Base-by-base conservation (phyloP, 2,113 vertebrate species). In the Poecilia latipinna region DNA sequence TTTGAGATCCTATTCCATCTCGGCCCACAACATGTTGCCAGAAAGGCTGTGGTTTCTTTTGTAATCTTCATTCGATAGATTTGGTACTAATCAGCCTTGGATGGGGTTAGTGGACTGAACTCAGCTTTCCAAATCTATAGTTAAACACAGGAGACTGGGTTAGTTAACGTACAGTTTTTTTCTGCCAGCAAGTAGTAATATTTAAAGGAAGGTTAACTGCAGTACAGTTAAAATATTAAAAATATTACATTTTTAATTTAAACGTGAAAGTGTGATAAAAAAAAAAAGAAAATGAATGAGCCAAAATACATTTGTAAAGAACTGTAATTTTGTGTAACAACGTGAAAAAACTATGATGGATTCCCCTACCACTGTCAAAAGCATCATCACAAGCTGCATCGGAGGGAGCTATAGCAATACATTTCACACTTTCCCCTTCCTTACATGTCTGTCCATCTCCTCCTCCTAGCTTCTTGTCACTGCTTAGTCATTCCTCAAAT, bases 251-350 rank as follows among this genome's bases (percentile, higher is more conserved):
- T 19, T 48, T 42, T 15, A 1, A 54, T 6, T 54, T 54, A 54
- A 2, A 3, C 11, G n/a, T 24, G 8, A 57, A n/a, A 57, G 8
- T n/a, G 22, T 57, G 48, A 54, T 54, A 24, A 44, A 51, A 51
- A 51, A 26, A 22, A 54, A 24, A 22, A 10, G 2, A 8, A n/a
- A 54, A 54, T 48, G 17, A 4, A 48, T 19, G 44, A 17, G 44
- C 17, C 44, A 6, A 48, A 48, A 48, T 76, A 39, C 63, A 51
- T 67, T 72, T 74, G 6, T 15, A 70, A 61, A 37, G 61, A 10
- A 65, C 74, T 82, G 85, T 90, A 64, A 90, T 84, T 85, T 85
- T 65, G 72, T 80, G 57, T 85, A 86, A 89, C 82, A 74, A 71
- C 72, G 65, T 73, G 51, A 68, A 68, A 66, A 82, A 83, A 80